phyloP scores from a whole-genome alignment of 2,797 vertebrate species.

The Helicolenus hilgendorfi region DNA sequence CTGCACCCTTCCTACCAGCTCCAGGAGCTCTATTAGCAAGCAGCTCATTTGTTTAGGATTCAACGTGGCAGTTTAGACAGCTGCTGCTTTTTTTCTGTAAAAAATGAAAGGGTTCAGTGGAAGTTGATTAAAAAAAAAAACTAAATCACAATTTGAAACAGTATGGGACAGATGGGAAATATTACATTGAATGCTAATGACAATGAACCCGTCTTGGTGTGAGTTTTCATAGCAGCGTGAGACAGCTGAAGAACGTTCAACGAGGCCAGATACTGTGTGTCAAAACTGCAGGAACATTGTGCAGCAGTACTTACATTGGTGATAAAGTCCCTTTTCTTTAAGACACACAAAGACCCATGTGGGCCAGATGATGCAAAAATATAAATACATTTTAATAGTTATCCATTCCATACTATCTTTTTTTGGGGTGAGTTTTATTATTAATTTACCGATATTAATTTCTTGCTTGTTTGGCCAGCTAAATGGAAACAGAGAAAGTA shows the following conservation, averaged over 20 bases:
- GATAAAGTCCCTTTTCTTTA: not conserved
- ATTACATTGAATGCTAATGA: no score
- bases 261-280: not conserved
- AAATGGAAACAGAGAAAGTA: not conserved
- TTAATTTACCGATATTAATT: not conserved
- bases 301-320: not conserved
- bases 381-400: no score
- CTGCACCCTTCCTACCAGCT: constrained; percentile 56
- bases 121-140: not conserved
- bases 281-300: not conserved
- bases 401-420: no score
- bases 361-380: no score
- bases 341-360: no score
- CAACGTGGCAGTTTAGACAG: not conserved
- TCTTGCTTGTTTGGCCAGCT: not conserved
- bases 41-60: constrained; percentile 36
- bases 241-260: not conserved
- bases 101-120: not conserved
- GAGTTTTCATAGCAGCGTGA: not conserved
- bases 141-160: not conserved
- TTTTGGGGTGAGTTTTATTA: no score
- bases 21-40: not conserved
- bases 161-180: not conserved
- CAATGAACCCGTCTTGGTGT: not conserved
- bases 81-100: not conserved